Evolutionary conservation across 2,888 invertebrate genomes (phyloP), one percentile per base, ranked within the genome.

Genomic region (Neoaliturus tenellus): DNA sequence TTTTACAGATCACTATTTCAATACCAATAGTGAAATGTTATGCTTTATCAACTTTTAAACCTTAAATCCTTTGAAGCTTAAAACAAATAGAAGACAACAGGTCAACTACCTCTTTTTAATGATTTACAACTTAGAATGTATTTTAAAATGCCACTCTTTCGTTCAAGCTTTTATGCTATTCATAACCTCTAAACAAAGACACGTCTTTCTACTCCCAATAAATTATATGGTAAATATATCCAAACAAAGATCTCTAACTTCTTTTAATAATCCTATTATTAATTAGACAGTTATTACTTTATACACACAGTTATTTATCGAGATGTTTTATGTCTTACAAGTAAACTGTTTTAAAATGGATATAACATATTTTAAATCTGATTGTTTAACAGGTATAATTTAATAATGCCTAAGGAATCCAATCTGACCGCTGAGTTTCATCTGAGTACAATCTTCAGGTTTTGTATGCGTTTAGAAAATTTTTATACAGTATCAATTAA

Each of bases 261-360:
- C 5, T 62, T 62, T 28, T 5, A 62, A 14, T 6, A 28, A 28
- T 28, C 62, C 17, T 62, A 62, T 62, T 8, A 62, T 62, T 62
- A 14, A 17, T 62, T 62, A 62, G 62, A 62, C 62, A 62, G 28
- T 62, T 62, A 31, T 62, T 62, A 62, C 31, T 62, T 62, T 62
- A 62, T 31, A 62, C 62, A 62, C 14, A 8, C 23, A 55, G 28
- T 62, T 31, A 28, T 51, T 51, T 51, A 62, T 62, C 1, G 10
- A 28, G 28, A 62, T 14, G 6, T 20, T 62, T 62, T 62, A 14
- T 44, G 17, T 8, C 44, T 14, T n/a, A n/a, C 17, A 23, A 51
- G 23, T 23, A 23, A 23, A 23, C 10, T 23, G 51, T 51, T 51
- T 10, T 2, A 23, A 51, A 51, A 23, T 23, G 14, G 20, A 51